Percentiles rank a stretch among this genome's conserved stretches.
Evolutionary conservation across 2,797 vertebrate species (phyloP).

Genomic region (Acanthurus lineatus): DNA sequence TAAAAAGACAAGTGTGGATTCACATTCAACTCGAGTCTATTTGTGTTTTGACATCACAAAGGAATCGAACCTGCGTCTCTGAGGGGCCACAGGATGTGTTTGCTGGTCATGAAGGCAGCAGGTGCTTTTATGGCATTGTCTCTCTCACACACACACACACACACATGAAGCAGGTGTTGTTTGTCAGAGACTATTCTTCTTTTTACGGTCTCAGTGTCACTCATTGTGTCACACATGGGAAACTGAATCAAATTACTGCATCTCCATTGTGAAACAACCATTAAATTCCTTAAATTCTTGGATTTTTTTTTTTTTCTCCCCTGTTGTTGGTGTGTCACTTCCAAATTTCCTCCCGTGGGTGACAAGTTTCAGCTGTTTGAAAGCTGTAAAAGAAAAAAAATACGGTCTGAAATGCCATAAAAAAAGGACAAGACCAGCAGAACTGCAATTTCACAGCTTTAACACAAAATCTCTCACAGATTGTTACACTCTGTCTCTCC

Average conservation of each 20-base stretch:
- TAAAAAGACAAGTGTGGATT: no score
- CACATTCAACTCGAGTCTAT: not conserved
- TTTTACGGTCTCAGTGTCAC: slow-evolving; percentile 50
- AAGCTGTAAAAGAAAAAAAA: slow-evolving; percentile 5
- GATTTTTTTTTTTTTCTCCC: slow-evolving; percentile 5
- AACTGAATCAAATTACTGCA: slow-evolving; percentile 24
- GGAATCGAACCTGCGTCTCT: slow-evolving; percentile 23
- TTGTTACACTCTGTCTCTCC: not conserved
- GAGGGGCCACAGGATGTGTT: slow-evolving; percentile 41
- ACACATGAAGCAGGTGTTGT: slow-evolving; percentile 57
- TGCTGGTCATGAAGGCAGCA: slow-evolving; percentile 50
- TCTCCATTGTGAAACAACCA: slow-evolving; percentile 27
- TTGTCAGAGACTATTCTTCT: slow-evolving; percentile 50
- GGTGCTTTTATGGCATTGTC: slow-evolving; percentile 61
- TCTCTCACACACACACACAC: slow-evolving; percentile 12
- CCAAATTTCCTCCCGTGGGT: slow-evolving; percentile 22
- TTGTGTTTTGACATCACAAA: slow-evolving; percentile 7
- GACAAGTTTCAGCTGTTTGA: slow-evolving; percentile 25
- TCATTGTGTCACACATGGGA: slow-evolving; percentile 62
- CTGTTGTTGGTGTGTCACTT: slow-evolving; percentile 38
- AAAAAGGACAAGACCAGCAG: slow-evolving; percentile 3
- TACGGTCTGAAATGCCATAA: not conserved
- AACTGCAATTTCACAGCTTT: not conserved
- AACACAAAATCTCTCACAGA: not conserved
- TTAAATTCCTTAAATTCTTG: slow-evolving; percentile 59